Conservation (phyloP, 2,113 vertebrate species). For the Toxostoma redivivum region DNA sequence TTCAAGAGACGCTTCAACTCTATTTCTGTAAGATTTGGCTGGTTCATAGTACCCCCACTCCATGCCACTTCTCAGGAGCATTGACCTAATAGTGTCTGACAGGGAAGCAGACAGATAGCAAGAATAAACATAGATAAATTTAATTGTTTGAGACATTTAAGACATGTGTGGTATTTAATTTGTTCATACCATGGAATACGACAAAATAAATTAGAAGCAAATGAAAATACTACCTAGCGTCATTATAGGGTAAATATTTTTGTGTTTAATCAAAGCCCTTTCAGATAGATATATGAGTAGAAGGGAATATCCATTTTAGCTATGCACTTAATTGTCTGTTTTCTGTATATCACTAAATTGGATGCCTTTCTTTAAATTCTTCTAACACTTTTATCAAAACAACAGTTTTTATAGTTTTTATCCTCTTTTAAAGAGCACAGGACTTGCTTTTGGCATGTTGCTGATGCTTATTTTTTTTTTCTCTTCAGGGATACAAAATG, state of each 20-base stretch:
- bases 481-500: background rate
- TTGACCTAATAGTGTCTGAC: background rate
- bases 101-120: background rate
- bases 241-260: background rate
- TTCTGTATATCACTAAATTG: background rate
- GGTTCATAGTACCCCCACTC: background rate
- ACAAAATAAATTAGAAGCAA: slow-evolving; percentile 17
- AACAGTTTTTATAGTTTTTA: background rate
- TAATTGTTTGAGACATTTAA: slow-evolving; percentile 25
- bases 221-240: background rate
- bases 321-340: background rate
- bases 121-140: background rate
- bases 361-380: background rate
- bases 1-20: background rate
- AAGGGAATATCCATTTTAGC: background rate
- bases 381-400: background rate
- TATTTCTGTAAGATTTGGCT: background rate
- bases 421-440: background rate
- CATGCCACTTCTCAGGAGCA: background rate
- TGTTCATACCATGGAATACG: background rate
- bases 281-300: background rate
- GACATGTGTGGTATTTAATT: slow-evolving; percentile 5
- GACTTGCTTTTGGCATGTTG: background rate
- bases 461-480: background rate
- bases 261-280: background rate